Percentiles rank a stretch among this genome's conserved stretches.
phyloP scores from a whole-genome alignment of 2,888 invertebrate species.

The Endomychus coccineus region DNA sequence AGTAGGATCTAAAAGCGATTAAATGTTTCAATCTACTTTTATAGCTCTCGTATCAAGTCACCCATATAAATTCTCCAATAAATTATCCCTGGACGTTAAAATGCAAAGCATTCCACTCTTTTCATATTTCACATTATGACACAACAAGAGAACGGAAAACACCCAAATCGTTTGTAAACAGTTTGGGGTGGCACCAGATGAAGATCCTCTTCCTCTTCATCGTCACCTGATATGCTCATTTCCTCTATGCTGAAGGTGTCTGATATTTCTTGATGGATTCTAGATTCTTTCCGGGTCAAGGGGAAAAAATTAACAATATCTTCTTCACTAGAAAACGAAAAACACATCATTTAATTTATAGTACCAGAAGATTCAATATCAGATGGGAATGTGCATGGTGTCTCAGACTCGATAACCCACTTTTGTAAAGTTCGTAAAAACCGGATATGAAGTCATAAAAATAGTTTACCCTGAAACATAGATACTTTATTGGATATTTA shows the following conservation, averaged over 20 bases:
- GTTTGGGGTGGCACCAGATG: conserved; percentile 44
- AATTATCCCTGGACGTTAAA: background rate
- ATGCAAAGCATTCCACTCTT: too few species aligned
- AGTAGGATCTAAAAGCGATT: too few species aligned
- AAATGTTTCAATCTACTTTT: too few species aligned
- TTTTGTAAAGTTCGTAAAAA: too few species aligned
- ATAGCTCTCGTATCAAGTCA: too few species aligned
- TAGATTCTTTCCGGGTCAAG: conserved; percentile 41
- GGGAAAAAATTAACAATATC: conserved; percentile 50
- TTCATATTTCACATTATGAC: conserved; percentile 25
- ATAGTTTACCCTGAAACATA: too few species aligned
- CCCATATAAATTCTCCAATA: too few species aligned
- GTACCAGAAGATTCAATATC: too few species aligned
- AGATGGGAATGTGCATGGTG: too few species aligned
- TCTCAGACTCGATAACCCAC: too few species aligned
- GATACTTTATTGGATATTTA: too few species aligned
- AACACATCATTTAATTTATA: conserved; percentile 4
- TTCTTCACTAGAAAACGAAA: conserved; percentile 41
- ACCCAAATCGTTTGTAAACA: conserved; percentile 40
- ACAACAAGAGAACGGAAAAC: conserved; percentile 39
- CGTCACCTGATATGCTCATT: conserved; percentile 50
- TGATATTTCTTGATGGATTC: conserved; percentile 49
- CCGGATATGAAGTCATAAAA: too few species aligned
- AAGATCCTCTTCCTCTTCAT: conserved; percentile 44
- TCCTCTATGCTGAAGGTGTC: conserved; percentile 57